Percentiles rank a stretch among this genome's conserved stretches.
Conservation (phyloP, 2,113 vertebrate genomes). For the Cettia cetti region DNA sequence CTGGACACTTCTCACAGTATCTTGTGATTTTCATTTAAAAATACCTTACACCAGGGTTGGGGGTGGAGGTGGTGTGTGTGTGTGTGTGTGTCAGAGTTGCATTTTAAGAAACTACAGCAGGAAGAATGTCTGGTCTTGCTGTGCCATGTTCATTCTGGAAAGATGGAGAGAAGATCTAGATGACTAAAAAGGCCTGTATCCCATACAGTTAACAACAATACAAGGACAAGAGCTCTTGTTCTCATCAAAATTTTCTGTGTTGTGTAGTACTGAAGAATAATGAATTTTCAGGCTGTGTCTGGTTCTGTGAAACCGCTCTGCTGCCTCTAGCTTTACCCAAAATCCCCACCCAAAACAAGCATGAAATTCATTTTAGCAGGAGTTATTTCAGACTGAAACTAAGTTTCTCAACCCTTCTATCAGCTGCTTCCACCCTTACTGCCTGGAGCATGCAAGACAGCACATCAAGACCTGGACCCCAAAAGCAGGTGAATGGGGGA, state of each 20-base stretch:
- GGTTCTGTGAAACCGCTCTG: background rate
- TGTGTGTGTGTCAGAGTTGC: background rate
- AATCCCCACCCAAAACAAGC: background rate
- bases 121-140: background rate
- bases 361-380: background rate
- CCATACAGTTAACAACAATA: background rate
- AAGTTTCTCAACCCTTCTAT: background rate
- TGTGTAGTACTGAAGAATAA: background rate
- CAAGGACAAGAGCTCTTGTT: background rate
- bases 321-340: background rate
- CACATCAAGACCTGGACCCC: background rate
- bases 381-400: background rate
- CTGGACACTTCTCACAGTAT: background rate
- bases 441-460: background rate
- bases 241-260: background rate
- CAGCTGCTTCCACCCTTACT: background rate
- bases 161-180: background rate
- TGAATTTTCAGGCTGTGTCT: background rate
- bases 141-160: background rate
- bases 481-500: background rate
- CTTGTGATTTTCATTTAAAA: background rate
- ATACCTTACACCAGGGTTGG: background rate
- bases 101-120: background rate
- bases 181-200: background rate
- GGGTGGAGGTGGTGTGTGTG: fast-evolving